Conservation (phyloP, 2,113 vertebrate genomes). For the Hylia prasina region DNA sequence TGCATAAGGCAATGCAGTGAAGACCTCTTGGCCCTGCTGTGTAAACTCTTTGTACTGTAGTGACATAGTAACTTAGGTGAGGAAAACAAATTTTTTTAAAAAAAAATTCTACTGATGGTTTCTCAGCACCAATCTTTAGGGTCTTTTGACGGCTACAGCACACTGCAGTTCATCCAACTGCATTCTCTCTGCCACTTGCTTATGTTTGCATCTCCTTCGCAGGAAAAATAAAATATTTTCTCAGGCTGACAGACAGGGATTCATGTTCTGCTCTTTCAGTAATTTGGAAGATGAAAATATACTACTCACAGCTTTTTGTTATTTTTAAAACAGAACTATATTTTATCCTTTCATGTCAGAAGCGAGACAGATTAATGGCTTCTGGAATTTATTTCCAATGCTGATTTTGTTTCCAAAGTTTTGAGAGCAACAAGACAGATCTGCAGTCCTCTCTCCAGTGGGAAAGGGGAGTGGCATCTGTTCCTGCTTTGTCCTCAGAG, state of each 20-base stretch:
- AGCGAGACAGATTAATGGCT: slow-evolving; percentile 57
- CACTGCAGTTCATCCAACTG: neutral
- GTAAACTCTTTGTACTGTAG: neutral
- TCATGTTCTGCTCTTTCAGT: slow-evolving; percentile 58
- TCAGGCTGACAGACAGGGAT: slow-evolving; percentile 46
- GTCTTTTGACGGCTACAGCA: neutral
- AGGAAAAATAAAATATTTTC: slow-evolving; percentile 53
- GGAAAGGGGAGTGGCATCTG: slow-evolving; percentile 40
- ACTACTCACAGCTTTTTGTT: slow-evolving; percentile 12
- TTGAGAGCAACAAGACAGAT: neutral
- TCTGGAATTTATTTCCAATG: slow-evolving; percentile 56
- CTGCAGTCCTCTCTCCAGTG: neutral
- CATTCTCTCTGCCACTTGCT: slow-evolving; percentile 8
- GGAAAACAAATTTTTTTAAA: neutral
- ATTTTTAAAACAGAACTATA: slow-evolving; percentile 52
- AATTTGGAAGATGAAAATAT: slow-evolving; percentile 65
- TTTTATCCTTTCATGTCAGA: slow-evolving; percentile 53
- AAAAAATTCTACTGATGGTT: neutral
- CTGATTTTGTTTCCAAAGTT: slow-evolving; percentile 57
- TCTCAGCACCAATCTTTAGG: neutral
- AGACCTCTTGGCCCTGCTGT: neutral
- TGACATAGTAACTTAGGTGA: neutral
- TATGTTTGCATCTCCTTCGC: neutral
- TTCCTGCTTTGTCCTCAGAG: slow-evolving; percentile 35
- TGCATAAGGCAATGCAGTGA: neutral